Evolutionary conservation across 2,113 vertebrate genomes (phyloP).

Genomic region (human): GRCh38 chr19:424501-425000

Average conservation of each 20-base stretch:
- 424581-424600: neutral
- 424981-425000: neutral
- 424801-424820: neutral
- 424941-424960: neutral
- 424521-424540: neutral
- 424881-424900: neutral
- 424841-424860: neutral
- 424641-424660: neutral
- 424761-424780: neutral
- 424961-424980: neutral
- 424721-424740: accelerated
- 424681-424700: neutral
- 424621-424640: neutral
- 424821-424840: too few species aligned
- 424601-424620: neutral
- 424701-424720: neutral
- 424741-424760: neutral
- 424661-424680: too few species aligned
- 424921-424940: neutral
- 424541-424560: neutral
- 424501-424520: neutral
- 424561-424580: too few species aligned
- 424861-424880: neutral
- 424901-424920: neutral
- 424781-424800: neutral